Percentiles rank a stretch among this genome's conserved stretches.
These are phyloP conservation scores for Gasterosteus aculeatus DNA, from an alignment of 2,113 vertebrate species.

Conservation along the genomic window DNA sequence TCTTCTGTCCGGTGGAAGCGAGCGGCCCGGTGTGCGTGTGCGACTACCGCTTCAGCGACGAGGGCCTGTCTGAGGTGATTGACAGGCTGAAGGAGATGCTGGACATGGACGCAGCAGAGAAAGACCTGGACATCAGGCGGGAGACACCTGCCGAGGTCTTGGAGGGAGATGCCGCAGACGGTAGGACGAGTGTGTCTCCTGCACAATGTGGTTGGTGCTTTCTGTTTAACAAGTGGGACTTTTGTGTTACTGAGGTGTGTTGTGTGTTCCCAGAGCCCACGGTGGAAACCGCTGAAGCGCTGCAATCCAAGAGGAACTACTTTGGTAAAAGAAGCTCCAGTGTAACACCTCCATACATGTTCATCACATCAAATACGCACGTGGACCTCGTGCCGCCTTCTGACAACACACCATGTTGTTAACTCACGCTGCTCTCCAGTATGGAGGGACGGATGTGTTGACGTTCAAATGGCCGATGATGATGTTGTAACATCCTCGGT, in stretches of 20 bases:
- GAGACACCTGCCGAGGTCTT: constrained; percentile 52
- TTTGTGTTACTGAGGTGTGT: background rate
- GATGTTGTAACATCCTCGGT: background rate
- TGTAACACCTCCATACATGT: background rate
- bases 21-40: constrained; percentile 70
- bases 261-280: constrained; percentile 50
- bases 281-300: background rate
- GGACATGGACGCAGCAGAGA: constrained; percentile 61
- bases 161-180: constrained; percentile 13
- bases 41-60: constrained; percentile 82
- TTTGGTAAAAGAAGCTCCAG: constrained; percentile 46
- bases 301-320: constrained; percentile 48
- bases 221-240: background rate
- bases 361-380: background rate
- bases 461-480: no score
- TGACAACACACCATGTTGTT: background rate
- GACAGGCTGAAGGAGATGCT: constrained; percentile 82
- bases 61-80: constrained; percentile 68
- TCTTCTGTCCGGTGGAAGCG: constrained; percentile 69
- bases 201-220: background rate
- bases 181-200: constrained; percentile 8
- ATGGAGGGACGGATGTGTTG: background rate
- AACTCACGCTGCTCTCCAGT: background rate
- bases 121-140: constrained; percentile 69
- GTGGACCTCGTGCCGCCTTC: background rate